Base-by-base conservation (phyloP, 2,113 vertebrate genomes). In the Ictalurus furcatus region DNA sequence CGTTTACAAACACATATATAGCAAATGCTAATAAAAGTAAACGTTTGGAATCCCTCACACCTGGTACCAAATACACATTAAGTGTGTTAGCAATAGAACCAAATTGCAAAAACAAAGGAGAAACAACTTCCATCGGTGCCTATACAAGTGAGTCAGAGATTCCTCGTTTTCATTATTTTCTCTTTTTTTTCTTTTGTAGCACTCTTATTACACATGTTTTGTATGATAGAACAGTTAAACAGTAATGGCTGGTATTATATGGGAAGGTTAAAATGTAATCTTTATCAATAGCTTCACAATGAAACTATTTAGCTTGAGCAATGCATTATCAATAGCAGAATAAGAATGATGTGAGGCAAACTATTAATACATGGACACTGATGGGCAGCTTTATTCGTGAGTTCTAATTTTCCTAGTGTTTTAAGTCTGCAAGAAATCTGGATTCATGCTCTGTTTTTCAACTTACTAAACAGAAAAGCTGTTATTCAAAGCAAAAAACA, bases 121-220 rank as follows among this genome's bases (percentile, higher is more conserved):
- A 90, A 61, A 11, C 34, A 16, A 0, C 5, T 25, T 14, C 1
- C 28, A 91, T 88, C 61, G 0, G 0, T 23, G 86, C 88, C 44
- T 91, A 73, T 56, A 91, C 90, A 56, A 3, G 90, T 91, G 84
- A 91, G 90, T 91, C 34, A 30, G 0, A 61, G 17, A 69, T 30
- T 12, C 8, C 0, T 56, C 23, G 14, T 30, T 37, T 30, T 65
- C 23, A 56, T 28, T 61, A 1, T 34, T 1, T 71, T 23, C 23
- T 17, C 2, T 19, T 44, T 14, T 44, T 14, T 58, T 88, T 17
- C 25, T 21, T 58, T 88, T 73, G 54, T 19, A 17, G 34, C 23
- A 59, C 3, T n/a, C 14, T 37, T 56, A 54, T n/a, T 67, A 44
- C 9, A n/a, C 12, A 28, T 65, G 34, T 65, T 44, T 52, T 19